Evolutionary conservation across 2,888 invertebrate species (phyloP).

Genomic region (Eupithecia centaureata): DNA sequence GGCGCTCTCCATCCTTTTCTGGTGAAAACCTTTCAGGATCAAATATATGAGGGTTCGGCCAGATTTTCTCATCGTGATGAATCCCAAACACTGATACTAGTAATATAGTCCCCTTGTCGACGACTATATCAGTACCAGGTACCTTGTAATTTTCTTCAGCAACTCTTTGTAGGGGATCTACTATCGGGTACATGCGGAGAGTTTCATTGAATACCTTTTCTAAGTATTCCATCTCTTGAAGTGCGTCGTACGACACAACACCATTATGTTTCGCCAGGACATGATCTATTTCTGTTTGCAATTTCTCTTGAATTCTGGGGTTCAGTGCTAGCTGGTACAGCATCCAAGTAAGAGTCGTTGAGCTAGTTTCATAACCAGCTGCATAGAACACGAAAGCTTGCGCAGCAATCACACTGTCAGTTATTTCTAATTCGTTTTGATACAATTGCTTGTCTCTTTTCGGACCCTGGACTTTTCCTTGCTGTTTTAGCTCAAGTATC

Average conservation of each 20-base stretch:
- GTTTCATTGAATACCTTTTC: slow-evolving; percentile 66
- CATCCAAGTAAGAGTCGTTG: slow-evolving; percentile 64
- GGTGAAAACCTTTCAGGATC: slow-evolving; percentile 74
- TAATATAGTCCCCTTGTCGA: slow-evolving; percentile 61
- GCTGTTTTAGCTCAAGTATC: slow-evolving; percentile 49
- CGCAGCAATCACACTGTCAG: slow-evolving; percentile 61
- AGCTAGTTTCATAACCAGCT: slow-evolving; percentile 75
- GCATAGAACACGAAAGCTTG: slow-evolving; percentile 73
- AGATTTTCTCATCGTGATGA: slow-evolving; percentile 70
- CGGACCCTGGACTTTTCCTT: slow-evolving; percentile 46
- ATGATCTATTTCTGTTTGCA: slow-evolving; percentile 57
- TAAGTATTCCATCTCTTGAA: slow-evolving; percentile 67
- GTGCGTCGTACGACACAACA: slow-evolving; percentile 62
- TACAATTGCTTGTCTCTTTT: slow-evolving; percentile 39
- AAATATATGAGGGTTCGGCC: slow-evolving; percentile 68
- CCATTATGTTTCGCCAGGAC: slow-evolving; percentile 55
- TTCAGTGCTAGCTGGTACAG: slow-evolving; percentile 64
- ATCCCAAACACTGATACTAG: slow-evolving; percentile 62
- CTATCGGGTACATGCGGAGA: slow-evolving; percentile 73
- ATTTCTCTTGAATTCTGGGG: slow-evolving; percentile 64
- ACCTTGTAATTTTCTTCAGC: slow-evolving; percentile 60
- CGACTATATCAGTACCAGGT: slow-evolving; percentile 59
- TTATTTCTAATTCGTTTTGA: slow-evolving; percentile 48
- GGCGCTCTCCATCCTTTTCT: slow-evolving; percentile 55
- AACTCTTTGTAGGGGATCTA: slow-evolving; percentile 62